Evolutionary conservation across 2,888 invertebrate genomes (phyloP), one percentile per base, ranked within the genome.

Genomic region (Tanypteryx hageni): DNA sequence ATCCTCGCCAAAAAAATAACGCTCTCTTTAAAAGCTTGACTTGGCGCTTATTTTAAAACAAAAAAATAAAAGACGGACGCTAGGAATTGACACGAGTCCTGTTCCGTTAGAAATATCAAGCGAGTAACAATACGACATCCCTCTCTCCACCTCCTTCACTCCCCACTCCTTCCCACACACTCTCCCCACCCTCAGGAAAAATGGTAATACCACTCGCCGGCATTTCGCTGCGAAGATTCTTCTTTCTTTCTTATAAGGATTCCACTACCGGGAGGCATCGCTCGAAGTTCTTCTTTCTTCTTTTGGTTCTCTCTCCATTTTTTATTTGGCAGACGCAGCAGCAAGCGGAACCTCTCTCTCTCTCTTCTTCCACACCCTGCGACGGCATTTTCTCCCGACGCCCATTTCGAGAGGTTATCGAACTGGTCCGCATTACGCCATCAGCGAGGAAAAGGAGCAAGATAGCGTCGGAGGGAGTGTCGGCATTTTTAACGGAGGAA

Each of bases 251-350:
- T 68, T 18, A 68, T 18, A 68, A 68, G 68, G 68, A 68, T 68
- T 68, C 68, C 68, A 68, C 3, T 10, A 22, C n/a, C 68, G n/a
- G n/a, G 68, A 68, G 68, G 68, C 68, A 68, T 11, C 4, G 68
- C n/a, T 44, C 44, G 44, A 44, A 44, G 44, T 44, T 44, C 44
- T 44, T 5, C 44, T 44, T 44, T 44, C 44, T 44, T 44, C 44
- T 5, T 5, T 44, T 44, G 44, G 44, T 44, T 44, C 44, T 76
- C 76, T n/a, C 22, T 22, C 27, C 16, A 27, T 76, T 76, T 76
- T 27, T 76, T 27, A 76, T 76, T 76, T 76, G 76, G 76, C 76
- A 76, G 76, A 76, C 76, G 76, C 76, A 76, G 76, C 76, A 76
- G 22, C 22, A 13, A 18, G 68, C 0, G 18, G 18, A 0, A 9